Conservation (phyloP, 2,888 invertebrate species). For the Brachyptera putata region DNA sequence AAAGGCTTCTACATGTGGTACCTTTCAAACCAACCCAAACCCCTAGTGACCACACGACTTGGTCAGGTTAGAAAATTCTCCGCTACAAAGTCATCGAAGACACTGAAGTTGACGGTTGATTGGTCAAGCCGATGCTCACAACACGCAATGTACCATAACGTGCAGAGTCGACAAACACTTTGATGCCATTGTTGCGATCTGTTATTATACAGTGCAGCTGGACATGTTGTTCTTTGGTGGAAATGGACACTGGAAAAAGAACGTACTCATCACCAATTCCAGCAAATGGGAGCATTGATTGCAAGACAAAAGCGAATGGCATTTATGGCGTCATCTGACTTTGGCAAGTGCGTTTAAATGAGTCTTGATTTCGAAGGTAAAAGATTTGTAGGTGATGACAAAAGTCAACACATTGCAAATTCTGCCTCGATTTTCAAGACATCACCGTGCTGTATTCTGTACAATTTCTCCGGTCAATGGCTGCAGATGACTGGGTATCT, state of each 20-base stretch:
- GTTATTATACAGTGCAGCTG: background rate
- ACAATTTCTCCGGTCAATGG: background rate
- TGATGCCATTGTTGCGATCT: background rate
- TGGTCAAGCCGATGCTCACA: background rate
- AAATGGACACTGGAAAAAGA: constrained; percentile 1
- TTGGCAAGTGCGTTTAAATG: background rate
- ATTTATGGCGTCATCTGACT: background rate
- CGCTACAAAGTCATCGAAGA: background rate
- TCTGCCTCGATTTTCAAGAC: background rate
- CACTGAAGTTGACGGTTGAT: background rate
- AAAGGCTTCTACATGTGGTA: constrained; percentile 10
- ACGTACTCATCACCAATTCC: background rate
- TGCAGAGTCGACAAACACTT: constrained; percentile 2
- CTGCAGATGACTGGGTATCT: background rate
- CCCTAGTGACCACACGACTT: background rate
- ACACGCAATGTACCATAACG: background rate
- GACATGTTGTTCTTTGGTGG: background rate
- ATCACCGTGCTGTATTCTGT: background rate
- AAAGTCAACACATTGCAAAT: background rate
- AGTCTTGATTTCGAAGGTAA: background rate
- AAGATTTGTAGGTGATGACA: background rate
- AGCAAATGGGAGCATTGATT: constrained; percentile 1
- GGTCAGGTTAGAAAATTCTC: background rate
- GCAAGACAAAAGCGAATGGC: background rate
- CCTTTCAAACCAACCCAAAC: constrained; percentile 4